These are phyloP conservation scores for Incurvaria masculella DNA, from an alignment of 2,888 invertebrate genomes.

Conservation along the genomic window DNA sequence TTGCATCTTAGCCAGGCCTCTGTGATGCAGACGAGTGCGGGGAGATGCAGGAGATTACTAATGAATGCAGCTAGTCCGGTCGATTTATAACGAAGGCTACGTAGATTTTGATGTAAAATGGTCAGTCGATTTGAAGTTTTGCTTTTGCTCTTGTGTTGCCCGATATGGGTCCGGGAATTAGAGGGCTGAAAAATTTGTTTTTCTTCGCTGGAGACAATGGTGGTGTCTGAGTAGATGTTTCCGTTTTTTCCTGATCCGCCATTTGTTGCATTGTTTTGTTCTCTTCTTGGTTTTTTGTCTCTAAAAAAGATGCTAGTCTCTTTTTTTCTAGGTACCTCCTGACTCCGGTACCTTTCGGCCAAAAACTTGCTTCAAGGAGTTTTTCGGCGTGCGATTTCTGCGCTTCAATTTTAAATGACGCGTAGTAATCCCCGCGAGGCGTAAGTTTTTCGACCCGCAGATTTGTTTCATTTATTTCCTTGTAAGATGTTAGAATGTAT, in stretches of 20 bases:
- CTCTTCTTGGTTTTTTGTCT: background rate
- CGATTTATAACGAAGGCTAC: too few species aligned
- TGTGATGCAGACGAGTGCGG: too few species aligned
- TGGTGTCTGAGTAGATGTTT: too few species aligned
- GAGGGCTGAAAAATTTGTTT: too few species aligned
- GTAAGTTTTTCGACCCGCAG: background rate
- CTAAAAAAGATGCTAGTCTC: background rate
- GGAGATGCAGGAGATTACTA: too few species aligned
- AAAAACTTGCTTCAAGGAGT: background rate
- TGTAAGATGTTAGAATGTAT: background rate
- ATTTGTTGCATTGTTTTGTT: too few species aligned
- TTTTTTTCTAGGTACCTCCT: background rate
- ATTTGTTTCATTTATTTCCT: background rate
- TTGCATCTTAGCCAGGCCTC: too few species aligned
- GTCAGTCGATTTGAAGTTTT: background rate
- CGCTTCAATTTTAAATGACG: background rate
- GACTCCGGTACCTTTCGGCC: background rate
- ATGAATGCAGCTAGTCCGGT: too few species aligned
- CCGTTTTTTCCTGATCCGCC: background rate
- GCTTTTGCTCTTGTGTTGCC: background rate
- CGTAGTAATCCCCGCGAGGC: background rate
- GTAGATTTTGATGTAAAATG: too few species aligned
- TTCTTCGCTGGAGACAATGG: too few species aligned
- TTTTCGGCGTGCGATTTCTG: background rate
- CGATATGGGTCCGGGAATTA: too few species aligned